Base-by-base conservation (phyloP, 2,797 vertebrate species). In the Microctenopoma lineatum region DNA sequence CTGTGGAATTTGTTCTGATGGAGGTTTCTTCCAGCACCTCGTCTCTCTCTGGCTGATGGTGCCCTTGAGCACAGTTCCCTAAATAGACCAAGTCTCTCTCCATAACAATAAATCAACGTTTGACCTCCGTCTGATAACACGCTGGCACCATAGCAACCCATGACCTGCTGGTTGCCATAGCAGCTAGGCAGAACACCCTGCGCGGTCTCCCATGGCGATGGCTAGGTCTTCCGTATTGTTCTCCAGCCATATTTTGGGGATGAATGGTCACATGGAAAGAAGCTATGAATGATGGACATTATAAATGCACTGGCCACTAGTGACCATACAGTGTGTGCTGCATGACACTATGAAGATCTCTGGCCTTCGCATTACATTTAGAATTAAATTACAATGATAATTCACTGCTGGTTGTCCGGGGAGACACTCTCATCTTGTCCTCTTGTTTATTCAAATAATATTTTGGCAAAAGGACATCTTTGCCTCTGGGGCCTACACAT, bases 231-330 rank as follows among this genome's bases (percentile, higher is more conserved):
- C 94, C 91, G 96, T 96, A 93, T 96, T 94, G 38, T 96, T 96
- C 91, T 96, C 94, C 21, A 94, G 95, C 95, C 89, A 96, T 95
- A 89, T 95, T 96, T 92, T 71, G 94, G 94, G 80, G 95, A 81
- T 73, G 65, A 77, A 68, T 64, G 79, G 44, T 53, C 79, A 80
- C 39, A 59, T 25, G 36, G 52, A 61, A 69, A 94, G 89, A 92
- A 95, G 44, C 50, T 53, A 52, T 76, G 54, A 79, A 56, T 65
- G 73, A 97, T 96, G 0, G 95, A 96, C 70, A 65, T 53, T 21
- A 67, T 58, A 41, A 60, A 70, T 53, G 34, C 53, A 56, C 60
- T 55, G 67, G 53, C 72, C 53, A 58, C 36, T 53, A 48, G 56
- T 81, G 56, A 75, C 44, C 21, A 34, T 2, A 11, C 10, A 9